Evolutionary conservation across 2,113 vertebrate genomes (phyloP), one percentile per base, ranked within the genome.

Genomic region (Oreamnos americanus): DNA sequence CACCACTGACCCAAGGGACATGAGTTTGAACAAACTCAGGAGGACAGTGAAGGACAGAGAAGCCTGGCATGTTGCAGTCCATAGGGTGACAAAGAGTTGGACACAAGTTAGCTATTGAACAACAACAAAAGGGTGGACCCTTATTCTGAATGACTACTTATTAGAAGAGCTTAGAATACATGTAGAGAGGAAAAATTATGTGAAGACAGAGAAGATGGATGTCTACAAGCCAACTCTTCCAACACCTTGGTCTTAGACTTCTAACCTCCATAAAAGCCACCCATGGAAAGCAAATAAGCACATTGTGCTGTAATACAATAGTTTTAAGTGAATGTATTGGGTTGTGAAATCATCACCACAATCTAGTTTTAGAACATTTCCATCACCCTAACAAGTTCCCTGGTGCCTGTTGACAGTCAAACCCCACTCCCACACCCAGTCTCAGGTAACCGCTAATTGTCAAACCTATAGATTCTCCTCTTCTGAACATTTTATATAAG

Each of bases 261-360:
- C 28, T 1, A 82, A 43, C 39, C 53, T 53, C n/a, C 47, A 21
- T n/a, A 82, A 49, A 79, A 51, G 30, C 28, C 47, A 81, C 47
- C 2, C 19, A 7, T 23, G 47, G 17, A 51, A 82, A 21, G 49
- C 79, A 82, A 82, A n/a, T 53, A 19, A 14, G 79, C 17, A 53
- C 30, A 14, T 0, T 53, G 47, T n/a, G 19, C 14, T 14, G 3
- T 53, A 53, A 53, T 53, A 21, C 30, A 1, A 0, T n/a, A 49
- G 30, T n/a, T 53, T n/a, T n/a, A 53, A 82, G 30, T 82, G 17
- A 23, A 23, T 53, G 49, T 23, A n/a, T 53, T 23, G 30, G 26
- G 47, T 23, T 53, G 49, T 53, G 79, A 53, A 82, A 53, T 49
- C 30, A 82, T 82, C 30, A n/a, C 30, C 17, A 53, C 17, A 51